Conservation (phyloP, 2,113 vertebrate species). For the Equus przewalskii region DNA sequence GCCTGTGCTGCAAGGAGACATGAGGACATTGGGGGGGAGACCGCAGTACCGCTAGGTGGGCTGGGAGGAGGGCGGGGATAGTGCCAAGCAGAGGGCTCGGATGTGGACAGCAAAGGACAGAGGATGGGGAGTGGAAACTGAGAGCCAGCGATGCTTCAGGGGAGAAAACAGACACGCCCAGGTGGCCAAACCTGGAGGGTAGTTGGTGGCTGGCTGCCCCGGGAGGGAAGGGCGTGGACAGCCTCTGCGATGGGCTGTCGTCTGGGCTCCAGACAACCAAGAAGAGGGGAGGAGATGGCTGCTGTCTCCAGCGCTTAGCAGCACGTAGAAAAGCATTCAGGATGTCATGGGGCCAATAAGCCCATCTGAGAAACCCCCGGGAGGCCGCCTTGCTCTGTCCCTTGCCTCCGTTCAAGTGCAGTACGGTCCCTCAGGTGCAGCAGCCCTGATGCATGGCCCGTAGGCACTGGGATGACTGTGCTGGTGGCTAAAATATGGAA, state of each 20-base stretch:
- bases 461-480: not conserved
- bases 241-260: not conserved
- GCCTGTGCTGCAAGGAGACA: rapidly evolving
- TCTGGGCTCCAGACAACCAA: not conserved
- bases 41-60: not conserved
- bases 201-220: not conserved
- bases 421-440: not conserved
- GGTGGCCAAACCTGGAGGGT: not conserved
- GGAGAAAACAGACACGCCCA: not conserved
- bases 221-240: not conserved
- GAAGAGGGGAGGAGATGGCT: not conserved
- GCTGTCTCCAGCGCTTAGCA: too few species aligned
- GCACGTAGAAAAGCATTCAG: not conserved
- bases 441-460: not conserved
- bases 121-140: not conserved
- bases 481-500: not conserved
- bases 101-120: not conserved
- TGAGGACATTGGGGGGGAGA: not conserved
- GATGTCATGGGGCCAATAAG: not conserved
- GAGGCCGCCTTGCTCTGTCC: not conserved
- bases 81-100: not conserved
- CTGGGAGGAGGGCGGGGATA: not conserved
- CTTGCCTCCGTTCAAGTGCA: not conserved
- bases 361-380: not conserved
- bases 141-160: not conserved